A percentile compares a stretch with the other conserved stretches of the same genome.
Conservation (phyloP, 1,140 invertebrate species). For the Drosophila jambulina region DNA sequence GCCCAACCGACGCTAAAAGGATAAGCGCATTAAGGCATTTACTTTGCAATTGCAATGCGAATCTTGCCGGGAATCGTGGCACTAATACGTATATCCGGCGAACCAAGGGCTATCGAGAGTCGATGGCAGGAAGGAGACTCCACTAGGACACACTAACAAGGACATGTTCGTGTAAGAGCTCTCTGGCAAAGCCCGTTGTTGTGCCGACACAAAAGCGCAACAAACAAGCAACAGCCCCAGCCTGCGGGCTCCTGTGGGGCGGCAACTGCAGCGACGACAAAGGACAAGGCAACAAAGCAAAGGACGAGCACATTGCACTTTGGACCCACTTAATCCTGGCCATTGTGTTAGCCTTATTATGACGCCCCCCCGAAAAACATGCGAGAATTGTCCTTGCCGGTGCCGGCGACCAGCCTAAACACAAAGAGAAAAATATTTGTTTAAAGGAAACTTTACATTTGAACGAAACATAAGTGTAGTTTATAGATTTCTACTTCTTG, state of each 20-base stretch:
- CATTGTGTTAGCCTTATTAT: constrained; percentile 80
- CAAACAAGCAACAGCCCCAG: constrained; percentile 63
- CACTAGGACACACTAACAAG: constrained; percentile 59
- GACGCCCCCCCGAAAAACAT: constrained; percentile 39
- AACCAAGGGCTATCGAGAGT: constrained; percentile 26
- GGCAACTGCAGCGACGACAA: constrained; percentile 60
- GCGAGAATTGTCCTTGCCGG: constrained; percentile 61
- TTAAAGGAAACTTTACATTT: background rate
- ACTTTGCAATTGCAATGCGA: constrained; percentile 75
- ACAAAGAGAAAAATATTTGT: constrained; percentile 8
- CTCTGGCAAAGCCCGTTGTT: constrained; percentile 33
- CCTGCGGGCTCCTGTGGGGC: constrained; percentile 25
- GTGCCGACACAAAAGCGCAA: constrained; percentile 75
- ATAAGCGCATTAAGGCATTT: constrained; percentile 81
- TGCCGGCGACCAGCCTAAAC: constrained; percentile 5
- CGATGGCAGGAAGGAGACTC: constrained; percentile 31
- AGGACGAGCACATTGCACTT: constrained; percentile 53
- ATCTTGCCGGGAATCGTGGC: constrained; percentile 34
- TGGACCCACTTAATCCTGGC: constrained; percentile 75
- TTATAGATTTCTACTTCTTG: background rate
- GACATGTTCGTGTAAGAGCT: constrained; percentile 26
- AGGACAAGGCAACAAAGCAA: constrained; percentile 46
- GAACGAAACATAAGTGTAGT: too few relatives aligned
- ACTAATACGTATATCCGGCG: constrained; percentile 59
- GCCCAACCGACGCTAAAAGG: constrained; percentile 75